Evolutionary conservation across 2,113 vertebrate genomes (phyloP).

Genomic region (Mesembrinibis cayennensis): DNA sequence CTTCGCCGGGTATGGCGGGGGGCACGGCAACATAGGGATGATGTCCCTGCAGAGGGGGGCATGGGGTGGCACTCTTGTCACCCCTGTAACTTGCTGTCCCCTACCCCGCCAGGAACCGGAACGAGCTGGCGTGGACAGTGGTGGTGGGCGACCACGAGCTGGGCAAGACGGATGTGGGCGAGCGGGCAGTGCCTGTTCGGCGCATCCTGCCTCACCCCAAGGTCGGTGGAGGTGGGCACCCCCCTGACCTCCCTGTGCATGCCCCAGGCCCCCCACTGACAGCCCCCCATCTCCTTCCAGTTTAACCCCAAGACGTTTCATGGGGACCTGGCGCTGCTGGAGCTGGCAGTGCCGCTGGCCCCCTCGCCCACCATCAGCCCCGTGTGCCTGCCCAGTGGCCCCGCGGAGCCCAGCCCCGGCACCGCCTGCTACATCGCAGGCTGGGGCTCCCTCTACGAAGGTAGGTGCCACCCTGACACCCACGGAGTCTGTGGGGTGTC

Average conservation of each 20-base stretch:
- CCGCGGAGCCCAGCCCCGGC: slow-evolving; percentile 79
- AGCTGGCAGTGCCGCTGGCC: slow-evolving; percentile 80
- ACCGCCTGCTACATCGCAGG: slow-evolving; percentile 87
- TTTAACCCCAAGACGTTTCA: slow-evolving; percentile 94
- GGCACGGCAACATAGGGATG: rapidly evolving
- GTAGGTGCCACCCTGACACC: slow-evolving; percentile 55
- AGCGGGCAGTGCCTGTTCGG: slow-evolving; percentile 82
- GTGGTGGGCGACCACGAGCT: slow-evolving; percentile 85
- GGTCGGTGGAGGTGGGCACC: slow-evolving; percentile 64
- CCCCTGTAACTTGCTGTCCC: background rate
- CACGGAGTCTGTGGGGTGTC: rapidly evolving
- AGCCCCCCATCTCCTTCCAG: slow-evolving; percentile 54
- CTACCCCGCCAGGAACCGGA: slow-evolving; percentile 72
- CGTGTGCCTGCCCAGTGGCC: slow-evolving; percentile 83
- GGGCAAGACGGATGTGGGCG: slow-evolving; percentile 76
- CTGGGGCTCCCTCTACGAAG: slow-evolving; percentile 94
- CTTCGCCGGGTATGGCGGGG: slow-evolving; percentile 83
- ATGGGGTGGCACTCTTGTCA: background rate
- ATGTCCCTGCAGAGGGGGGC: background rate
- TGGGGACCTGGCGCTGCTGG: slow-evolving; percentile 89
- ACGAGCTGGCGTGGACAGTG: slow-evolving; percentile 89
- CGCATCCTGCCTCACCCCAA: slow-evolving; percentile 91
- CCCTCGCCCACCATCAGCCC: slow-evolving; percentile 74
- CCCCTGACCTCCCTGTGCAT: rapidly evolving
- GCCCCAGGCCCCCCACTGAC: no score